A percentile compares a stretch with the other conserved stretches of the same genome.
phyloP scores from a whole-genome alignment of 1,140 invertebrate genomes.

The Zaprionus capensis region DNA sequence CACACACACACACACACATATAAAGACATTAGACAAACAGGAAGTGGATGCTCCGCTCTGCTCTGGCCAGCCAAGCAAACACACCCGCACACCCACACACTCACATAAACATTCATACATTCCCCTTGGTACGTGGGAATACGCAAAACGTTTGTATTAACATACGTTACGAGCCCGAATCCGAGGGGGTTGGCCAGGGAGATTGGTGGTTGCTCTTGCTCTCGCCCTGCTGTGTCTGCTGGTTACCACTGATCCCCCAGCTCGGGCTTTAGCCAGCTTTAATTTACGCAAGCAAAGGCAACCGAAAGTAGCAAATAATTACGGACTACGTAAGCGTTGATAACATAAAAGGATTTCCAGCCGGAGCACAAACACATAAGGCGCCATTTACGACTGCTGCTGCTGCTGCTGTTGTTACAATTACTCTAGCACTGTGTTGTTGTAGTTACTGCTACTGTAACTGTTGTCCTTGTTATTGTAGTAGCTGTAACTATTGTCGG shows the following conservation, averaged over 20 bases:
- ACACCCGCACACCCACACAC: slow-evolving; percentile 12
- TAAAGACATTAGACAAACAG: slow-evolving; percentile 61
- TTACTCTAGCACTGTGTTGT: not conserved
- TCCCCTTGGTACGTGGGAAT: slow-evolving; percentile 38
- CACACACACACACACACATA: not conserved
- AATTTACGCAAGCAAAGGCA: slow-evolving; percentile 69
- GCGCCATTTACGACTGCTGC: slow-evolving; percentile 33
- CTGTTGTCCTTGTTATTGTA: slow-evolving; percentile 5
- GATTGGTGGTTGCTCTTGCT: not conserved
- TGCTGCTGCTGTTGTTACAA: not conserved
- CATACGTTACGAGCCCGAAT: slow-evolving; percentile 50
- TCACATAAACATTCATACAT: not conserved
- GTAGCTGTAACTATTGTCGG: not conserved
- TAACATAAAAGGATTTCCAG: slow-evolving; percentile 74
- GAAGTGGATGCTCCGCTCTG: slow-evolving; percentile 33
- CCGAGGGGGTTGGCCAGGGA: not conserved
- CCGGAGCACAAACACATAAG: slow-evolving; percentile 48
- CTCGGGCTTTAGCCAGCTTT: slow-evolving; percentile 59
- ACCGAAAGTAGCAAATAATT: slow-evolving; percentile 80
- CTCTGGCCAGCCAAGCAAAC: slow-evolving; percentile 15
- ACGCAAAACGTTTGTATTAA: slow-evolving; percentile 58
- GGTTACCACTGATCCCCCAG: slow-evolving; percentile 1
- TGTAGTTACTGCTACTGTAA: slow-evolving; percentile 19
- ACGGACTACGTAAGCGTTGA: slow-evolving; percentile 63
- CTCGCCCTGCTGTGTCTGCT: not conserved